phyloP scores from a whole-genome alignment of 2,113 vertebrate species.

The Saguinus imperator region DNA sequence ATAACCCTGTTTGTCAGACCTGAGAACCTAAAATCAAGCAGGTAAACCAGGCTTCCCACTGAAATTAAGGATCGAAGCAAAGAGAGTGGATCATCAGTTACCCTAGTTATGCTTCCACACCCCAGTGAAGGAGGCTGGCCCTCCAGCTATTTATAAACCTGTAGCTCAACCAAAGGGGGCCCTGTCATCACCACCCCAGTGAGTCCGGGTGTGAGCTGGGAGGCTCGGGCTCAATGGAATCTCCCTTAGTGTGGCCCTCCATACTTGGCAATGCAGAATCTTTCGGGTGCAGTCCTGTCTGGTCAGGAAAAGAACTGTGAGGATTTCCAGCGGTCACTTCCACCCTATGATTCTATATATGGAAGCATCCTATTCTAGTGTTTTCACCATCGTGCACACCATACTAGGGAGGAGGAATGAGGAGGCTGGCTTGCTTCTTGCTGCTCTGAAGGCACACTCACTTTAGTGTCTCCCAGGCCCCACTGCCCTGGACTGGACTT shows the following conservation, averaged over 20 bases:
- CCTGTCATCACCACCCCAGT: slow-evolving; percentile 62
- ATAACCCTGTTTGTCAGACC: not conserved
- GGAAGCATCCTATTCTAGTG: slow-evolving; percentile 81
- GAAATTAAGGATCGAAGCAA: not conserved
- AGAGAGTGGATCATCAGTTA: not conserved
- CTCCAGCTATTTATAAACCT: slow-evolving; percentile 80
- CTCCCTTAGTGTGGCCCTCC: slow-evolving; percentile 21
- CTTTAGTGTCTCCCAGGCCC: slow-evolving; percentile 52
- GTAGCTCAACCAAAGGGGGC: slow-evolving; percentile 50
- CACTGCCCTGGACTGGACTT: slow-evolving; percentile 69
- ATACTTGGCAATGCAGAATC: not conserved
- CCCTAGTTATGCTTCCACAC: slow-evolving; percentile 55
- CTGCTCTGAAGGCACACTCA: slow-evolving; percentile 66
- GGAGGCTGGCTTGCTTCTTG: slow-evolving; percentile 27
- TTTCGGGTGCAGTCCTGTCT: slow-evolving; percentile 26
- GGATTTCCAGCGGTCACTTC: slow-evolving; percentile 56
- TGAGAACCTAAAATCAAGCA: slow-evolving; percentile 15
- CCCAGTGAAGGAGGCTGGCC: slow-evolving; percentile 67
- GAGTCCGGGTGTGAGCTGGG: not conserved
- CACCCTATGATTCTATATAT: slow-evolving; percentile 80
- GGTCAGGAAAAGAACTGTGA: slow-evolving; percentile 46
- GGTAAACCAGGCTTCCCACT: not conserved
- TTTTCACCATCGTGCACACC: slow-evolving; percentile 34
- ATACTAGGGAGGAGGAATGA: slow-evolving; percentile 49
- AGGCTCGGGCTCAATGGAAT: not conserved